Evolutionary conservation across 2,888 invertebrate species (phyloP), one percentile per base, ranked within the genome.

Genomic region (Drosophila barbarae): DNA sequence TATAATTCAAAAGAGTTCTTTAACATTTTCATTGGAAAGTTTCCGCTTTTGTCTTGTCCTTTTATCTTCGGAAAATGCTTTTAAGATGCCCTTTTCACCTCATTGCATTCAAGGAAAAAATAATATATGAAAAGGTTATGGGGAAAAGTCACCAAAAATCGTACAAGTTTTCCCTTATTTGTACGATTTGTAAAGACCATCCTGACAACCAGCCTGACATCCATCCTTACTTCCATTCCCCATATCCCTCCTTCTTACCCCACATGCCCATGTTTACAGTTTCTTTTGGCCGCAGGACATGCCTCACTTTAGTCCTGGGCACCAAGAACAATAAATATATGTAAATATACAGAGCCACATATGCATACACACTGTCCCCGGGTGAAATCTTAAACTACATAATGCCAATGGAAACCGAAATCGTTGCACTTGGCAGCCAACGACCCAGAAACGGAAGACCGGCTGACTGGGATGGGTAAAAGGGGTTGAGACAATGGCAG

Each of bases 331-430:
- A 83, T 69, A 74, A 80, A 79, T 82, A 74, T 79, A 46, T 66
- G 46, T 51, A 38, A 61, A 47, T 42, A 26, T 44, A 42, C 41
- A 39, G 52, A 52, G 61, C 34, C 26, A 50, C 55, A 49, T 41
- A 44, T 69, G 46, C 49, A 47, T 59, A 61, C 58, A 55, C 77
- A 64, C 77, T 71, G 72, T 71, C 72, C 57, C 18, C 21, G 66
- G 81, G 71, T 75, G 84, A 80, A 79, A 79, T 72, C 73, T 70
- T 73, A 79, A 83, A 79, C 84, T 80, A 68, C 70, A 77, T 69
- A 66, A 73, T 81, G 80, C 72, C 69, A 42, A 53, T 69, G 61
- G 84, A 67, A 80, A 80, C 68, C 59, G 67, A 77, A 79, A 84
- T 77, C 79, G 84, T 77, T 79, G 79, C 84, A 80, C 78, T 79